Percentiles rank a stretch among this genome's conserved stretches.
Evolutionary conservation across 2,113 vertebrate genomes (phyloP).

Genomic region (Lasiurus cinereus): DNA sequence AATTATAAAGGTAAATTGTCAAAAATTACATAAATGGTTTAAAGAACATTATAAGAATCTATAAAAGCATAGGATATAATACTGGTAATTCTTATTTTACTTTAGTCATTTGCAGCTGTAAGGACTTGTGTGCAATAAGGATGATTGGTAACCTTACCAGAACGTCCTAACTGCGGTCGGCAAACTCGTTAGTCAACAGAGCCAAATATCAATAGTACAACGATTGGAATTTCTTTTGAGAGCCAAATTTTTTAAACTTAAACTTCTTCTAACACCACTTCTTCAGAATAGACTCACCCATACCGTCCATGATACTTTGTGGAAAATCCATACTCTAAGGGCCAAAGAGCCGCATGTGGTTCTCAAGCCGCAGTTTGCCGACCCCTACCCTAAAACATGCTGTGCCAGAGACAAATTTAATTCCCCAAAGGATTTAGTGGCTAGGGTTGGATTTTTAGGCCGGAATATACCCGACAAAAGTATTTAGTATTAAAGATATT

Average conservation of each 20-base stretch:
- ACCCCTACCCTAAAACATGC: conserved; percentile 33
- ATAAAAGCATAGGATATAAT: background rate
- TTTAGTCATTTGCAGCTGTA: conserved; percentile 42
- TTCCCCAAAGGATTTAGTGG: background rate
- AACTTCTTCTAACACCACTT: too few relatives aligned
- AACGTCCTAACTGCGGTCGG: background rate
- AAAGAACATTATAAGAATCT: background rate
- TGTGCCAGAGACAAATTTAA: conserved; percentile 41
- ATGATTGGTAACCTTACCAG: conserved; percentile 36
- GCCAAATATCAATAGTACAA: too few relatives aligned
- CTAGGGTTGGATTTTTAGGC: conserved; percentile 41
- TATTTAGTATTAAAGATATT: conserved; percentile 53
- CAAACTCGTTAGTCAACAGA: too few relatives aligned
- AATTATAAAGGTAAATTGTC: background rate
- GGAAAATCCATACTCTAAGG: too few relatives aligned
- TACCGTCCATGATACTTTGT: too few relatives aligned
- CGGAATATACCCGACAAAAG: background rate
- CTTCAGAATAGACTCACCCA: too few relatives aligned
- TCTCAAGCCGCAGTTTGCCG: too few relatives aligned
- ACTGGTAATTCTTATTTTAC: conserved; percentile 46
- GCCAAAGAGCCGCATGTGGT: too few relatives aligned
- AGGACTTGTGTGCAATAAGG: conserved; percentile 34
- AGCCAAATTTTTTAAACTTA: too few relatives aligned
- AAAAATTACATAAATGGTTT: background rate
- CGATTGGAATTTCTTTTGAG: too few relatives aligned